Conservation (phyloP, 2,113 vertebrate species). For the Xenopus laevis region DNA sequence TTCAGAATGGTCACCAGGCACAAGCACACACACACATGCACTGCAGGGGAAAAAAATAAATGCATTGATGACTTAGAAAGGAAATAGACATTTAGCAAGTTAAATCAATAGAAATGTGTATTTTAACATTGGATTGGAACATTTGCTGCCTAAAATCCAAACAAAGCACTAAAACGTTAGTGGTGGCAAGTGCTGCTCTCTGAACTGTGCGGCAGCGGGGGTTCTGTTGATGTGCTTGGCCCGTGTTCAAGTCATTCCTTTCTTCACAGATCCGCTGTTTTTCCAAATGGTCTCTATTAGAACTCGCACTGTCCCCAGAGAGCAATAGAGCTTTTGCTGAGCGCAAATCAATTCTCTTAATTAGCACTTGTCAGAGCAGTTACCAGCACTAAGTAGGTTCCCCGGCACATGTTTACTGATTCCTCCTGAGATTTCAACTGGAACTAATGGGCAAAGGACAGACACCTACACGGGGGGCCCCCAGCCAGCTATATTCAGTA, state of each 20-base stretch:
- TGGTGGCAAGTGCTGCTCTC: constrained; percentile 5
- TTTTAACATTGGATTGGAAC: constrained; percentile 24
- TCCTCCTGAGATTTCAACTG: constrained; percentile 8
- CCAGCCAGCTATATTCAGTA: constrained; percentile 2
- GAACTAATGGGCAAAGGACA: constrained; percentile 8
- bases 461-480: background rate
- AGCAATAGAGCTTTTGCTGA: constrained; percentile 24
- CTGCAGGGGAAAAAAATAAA: background rate
- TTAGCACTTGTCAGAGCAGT: constrained; percentile 33
- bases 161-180: constrained; percentile 23
- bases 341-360: constrained; percentile 36
- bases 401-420: constrained; percentile 3
- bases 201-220: constrained; percentile 18
- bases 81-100: constrained; percentile 19
- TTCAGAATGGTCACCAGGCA: no score
- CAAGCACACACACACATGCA: no score
- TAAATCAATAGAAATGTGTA: constrained; percentile 21
- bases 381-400: background rate
- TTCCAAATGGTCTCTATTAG: constrained; percentile 41
- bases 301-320: constrained; percentile 19
- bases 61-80: constrained; percentile 21
- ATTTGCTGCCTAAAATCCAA: constrained; percentile 8
- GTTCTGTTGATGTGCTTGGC: constrained; percentile 38
- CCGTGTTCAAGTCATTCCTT: constrained; percentile 33
- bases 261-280: constrained; percentile 38